Percentiles rank a stretch among this genome's conserved stretches.
Evolutionary conservation across 2,888 invertebrate genomes (phyloP).

Genomic region (Cataglyphis rosenhaueri): DNA sequence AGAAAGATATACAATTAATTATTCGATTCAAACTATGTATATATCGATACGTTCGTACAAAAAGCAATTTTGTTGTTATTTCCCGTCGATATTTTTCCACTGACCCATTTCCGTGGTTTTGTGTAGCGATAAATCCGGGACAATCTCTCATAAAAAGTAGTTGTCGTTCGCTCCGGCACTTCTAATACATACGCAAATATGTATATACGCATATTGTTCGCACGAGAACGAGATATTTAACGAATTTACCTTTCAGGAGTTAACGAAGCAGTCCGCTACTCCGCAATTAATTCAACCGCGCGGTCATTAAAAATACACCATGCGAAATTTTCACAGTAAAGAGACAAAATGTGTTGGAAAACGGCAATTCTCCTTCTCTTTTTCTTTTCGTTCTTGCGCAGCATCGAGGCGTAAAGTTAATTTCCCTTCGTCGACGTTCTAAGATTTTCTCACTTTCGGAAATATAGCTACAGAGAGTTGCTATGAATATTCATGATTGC

Average conservation of each 20-base stretch:
- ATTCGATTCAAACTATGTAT: background rate
- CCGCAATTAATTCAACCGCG: slow-evolving; percentile 72
- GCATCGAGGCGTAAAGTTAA: slow-evolving; percentile 43
- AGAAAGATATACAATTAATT: slow-evolving; percentile 22
- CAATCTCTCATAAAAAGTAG: slow-evolving; percentile 50
- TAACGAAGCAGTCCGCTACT: slow-evolving; percentile 68
- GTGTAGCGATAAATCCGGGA: slow-evolving; percentile 5
- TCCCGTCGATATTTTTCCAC: slow-evolving; percentile 13
- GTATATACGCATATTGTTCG: slow-evolving; percentile 42
- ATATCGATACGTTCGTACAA: slow-evolving; percentile 17
- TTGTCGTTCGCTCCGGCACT: slow-evolving; percentile 30
- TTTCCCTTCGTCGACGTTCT: slow-evolving; percentile 18
- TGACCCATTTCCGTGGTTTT: slow-evolving; percentile 37
- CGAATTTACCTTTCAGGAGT: slow-evolving; percentile 70
- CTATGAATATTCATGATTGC: slow-evolving; percentile 43
- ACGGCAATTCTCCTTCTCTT: slow-evolving; percentile 9
- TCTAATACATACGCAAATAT: slow-evolving; percentile 40
- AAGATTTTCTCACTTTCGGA: slow-evolving; percentile 45
- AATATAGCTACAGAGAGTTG: slow-evolving; percentile 15
- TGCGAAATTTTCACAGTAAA: slow-evolving; percentile 69
- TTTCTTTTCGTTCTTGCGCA: background rate
- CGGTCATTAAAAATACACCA: slow-evolving; percentile 68
- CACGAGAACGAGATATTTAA: slow-evolving; percentile 70
- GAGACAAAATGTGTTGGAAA: slow-evolving; percentile 59
- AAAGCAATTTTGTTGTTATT: slow-evolving; percentile 26